These are phyloP conservation scores for Lytechinus variegatus DNA, from an alignment of 35 echinoderm and acorn worm species.

Conservation along the genomic window DNA sequence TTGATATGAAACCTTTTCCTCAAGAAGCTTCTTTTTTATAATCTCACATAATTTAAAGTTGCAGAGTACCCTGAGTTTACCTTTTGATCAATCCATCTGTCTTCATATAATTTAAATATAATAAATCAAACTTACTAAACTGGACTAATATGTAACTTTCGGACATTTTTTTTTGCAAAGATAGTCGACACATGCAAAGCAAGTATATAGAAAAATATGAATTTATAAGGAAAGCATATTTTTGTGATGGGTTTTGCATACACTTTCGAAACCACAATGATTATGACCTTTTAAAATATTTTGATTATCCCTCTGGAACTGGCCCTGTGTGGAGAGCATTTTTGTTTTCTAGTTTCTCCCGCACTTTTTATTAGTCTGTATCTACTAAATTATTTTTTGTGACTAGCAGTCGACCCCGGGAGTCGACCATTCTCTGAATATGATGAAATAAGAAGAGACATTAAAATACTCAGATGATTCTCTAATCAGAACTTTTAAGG, in stretches of 20 bases:
- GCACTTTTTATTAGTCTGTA: no score
- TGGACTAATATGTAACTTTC: neutral
- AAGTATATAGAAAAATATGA: neutral
- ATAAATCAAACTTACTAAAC: neutral
- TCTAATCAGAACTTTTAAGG: neutral
- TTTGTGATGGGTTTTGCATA: neutral
- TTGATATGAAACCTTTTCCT: neutral
- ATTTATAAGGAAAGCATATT: neutral
- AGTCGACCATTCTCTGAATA: neutral
- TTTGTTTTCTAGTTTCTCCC: no score
- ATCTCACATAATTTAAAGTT: neutral
- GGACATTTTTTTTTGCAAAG: neutral
- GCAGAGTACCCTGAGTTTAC: neutral
- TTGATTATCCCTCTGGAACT: neutral
- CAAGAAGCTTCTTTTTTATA: neutral
- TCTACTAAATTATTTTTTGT: neutral
- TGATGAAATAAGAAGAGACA: neutral
- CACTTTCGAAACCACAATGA: neutral
- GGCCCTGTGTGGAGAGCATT: neutral
- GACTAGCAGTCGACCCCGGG: neutral
- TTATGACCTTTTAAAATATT: neutral
- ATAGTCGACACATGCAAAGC: neutral
- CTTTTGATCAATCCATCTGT: neutral
- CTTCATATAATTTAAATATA: neutral
- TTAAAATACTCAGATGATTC: neutral